Evolutionary conservation across 37 sponge, comb jelly and placozoan genomes (phyloP).

Genomic region (Oopsacas minuta): DNA sequence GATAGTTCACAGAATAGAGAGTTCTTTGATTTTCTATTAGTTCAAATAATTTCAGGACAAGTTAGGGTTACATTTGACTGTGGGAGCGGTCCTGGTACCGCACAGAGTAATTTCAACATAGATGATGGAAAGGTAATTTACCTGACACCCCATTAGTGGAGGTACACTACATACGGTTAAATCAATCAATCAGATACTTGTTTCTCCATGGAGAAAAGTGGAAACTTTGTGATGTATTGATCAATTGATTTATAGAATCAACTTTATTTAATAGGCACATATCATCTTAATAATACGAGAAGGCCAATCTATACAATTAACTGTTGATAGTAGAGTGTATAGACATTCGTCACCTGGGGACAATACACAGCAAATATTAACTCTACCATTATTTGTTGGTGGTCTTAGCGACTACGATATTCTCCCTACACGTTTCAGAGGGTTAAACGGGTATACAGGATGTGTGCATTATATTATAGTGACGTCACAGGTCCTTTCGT

Average conservation of each 20-base stretch:
- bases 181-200: no score
- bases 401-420: neutral
- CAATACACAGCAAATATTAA: neutral
- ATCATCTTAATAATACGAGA: neutral
- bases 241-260: neutral
- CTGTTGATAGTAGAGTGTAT: neutral
- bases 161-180: no score
- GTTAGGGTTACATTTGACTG: neutral
- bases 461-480: neutral
- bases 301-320: neutral
- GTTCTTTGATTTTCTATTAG: neutral
- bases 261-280: neutral
- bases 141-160: no score
- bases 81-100: neutral
- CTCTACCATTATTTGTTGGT: neutral
- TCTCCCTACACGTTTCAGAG: neutral
- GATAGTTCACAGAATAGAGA: neutral
- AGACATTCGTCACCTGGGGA: neutral
- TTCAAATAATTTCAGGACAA: neutral
- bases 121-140: slow-evolving; percentile 3
- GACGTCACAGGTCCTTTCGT: neutral
- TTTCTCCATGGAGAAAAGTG: no score
- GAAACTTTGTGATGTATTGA: neutral
- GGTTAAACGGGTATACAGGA: neutral
- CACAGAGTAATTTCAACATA: neutral